phyloP scores from a whole-genome alignment of 2,888 invertebrate species.

The Acronicta alni region DNA sequence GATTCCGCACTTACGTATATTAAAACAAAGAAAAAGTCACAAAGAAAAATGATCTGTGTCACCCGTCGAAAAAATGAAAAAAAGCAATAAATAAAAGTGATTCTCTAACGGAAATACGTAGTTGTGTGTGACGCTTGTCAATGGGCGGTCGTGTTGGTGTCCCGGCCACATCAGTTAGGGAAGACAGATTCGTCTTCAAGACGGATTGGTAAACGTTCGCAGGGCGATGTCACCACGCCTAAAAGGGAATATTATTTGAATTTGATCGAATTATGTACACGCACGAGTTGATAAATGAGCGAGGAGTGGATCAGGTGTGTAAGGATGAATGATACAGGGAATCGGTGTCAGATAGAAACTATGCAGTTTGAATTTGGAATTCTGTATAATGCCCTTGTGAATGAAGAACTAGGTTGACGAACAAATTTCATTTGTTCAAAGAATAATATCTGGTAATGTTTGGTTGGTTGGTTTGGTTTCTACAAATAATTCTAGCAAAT shows the following conservation, averaged over 20 bases:
- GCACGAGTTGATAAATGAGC: conserved; percentile 16
- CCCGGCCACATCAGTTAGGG: conserved; percentile 40
- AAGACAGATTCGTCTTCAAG: conserved; percentile 54
- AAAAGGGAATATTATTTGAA: conserved; percentile 36
- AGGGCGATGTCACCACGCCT: conserved; percentile 25
- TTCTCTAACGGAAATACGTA: conserved; percentile 69
- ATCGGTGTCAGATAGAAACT: too few relatives aligned
- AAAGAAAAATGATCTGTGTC: conserved; percentile 51
- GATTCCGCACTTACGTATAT: conserved; percentile 44
- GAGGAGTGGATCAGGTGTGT: conserved; percentile 10
- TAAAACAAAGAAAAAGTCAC: conserved; percentile 37
- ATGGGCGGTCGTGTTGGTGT: conserved; percentile 48
- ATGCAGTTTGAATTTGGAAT: too few relatives aligned
- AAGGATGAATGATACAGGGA: background rate
- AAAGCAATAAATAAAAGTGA: conserved; percentile 71
- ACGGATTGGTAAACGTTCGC: conserved; percentile 38
- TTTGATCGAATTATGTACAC: conserved; percentile 34
- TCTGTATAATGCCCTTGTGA: too few relatives aligned
- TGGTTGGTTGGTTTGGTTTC: too few relatives aligned
- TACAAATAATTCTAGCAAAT: too few relatives aligned
- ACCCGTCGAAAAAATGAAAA: conserved; percentile 62
- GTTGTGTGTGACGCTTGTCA: conserved; percentile 68
- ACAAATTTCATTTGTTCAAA: too few relatives aligned
- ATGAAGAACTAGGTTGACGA: too few relatives aligned
- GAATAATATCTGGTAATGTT: too few relatives aligned